Percentiles rank a stretch among this genome's conserved stretches.
Evolutionary conservation across 1,140 invertebrate genomes (phyloP).

Genomic region (Arctopsyche grandis): DNA sequence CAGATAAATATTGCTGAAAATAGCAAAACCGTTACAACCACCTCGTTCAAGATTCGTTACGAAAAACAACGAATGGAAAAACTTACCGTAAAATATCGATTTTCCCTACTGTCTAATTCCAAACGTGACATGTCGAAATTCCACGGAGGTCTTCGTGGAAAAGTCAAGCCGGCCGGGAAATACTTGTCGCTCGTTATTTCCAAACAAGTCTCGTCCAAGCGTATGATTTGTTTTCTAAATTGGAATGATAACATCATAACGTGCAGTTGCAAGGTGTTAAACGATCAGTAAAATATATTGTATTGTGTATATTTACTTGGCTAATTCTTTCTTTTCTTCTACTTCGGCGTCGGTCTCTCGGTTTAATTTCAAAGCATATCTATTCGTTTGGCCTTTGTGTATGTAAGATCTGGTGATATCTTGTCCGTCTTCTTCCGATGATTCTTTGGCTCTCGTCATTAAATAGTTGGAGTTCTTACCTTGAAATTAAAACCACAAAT

Average conservation of each 20-base stretch:
- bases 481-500: constrained; percentile 12
- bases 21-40: background rate
- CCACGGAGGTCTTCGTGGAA: constrained; percentile 87
- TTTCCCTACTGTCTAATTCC: constrained; percentile 78
- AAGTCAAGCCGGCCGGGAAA: constrained; percentile 78
- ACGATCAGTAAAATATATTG: background rate
- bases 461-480: constrained; percentile 33
- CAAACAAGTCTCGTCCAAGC: constrained; percentile 68
- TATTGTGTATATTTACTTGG: constrained; percentile 57
- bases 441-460: constrained; percentile 36
- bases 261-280: too few relatives aligned
- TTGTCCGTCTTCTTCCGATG: constrained; percentile 19
- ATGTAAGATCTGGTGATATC: constrained; percentile 25
- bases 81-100: constrained; percentile 79
- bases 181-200: constrained; percentile 78
- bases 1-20: constrained; percentile 65
- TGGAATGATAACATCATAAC: background rate
- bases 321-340: constrained; percentile 72
- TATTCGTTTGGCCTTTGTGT: constrained; percentile 63
- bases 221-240: constrained; percentile 59
- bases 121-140: constrained; percentile 76
- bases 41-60: constrained; percentile 6
- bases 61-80: constrained; percentile 14
- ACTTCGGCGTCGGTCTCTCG: constrained; percentile 77
- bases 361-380: constrained; percentile 81